These are phyloP conservation scores for Micropoecilia bifurca DNA, from an alignment of 2,797 vertebrate species.

Conservation along the genomic window DNA sequence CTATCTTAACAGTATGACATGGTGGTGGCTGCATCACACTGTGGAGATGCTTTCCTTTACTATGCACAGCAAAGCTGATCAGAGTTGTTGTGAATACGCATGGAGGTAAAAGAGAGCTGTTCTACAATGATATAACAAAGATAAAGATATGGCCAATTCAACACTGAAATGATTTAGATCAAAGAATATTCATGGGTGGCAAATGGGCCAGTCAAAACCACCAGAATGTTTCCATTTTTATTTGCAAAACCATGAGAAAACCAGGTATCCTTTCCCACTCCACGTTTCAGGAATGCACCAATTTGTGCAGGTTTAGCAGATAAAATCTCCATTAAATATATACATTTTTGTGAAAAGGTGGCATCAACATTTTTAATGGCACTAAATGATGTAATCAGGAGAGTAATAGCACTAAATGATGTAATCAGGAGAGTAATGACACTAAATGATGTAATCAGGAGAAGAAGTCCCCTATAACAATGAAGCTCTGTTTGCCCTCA, in stretches of 20 bases:
- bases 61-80: neutral
- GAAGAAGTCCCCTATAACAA: slow-evolving; percentile 51
- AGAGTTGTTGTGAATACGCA: neutral
- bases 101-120: neutral
- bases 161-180: neutral
- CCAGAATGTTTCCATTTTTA: neutral
- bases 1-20: neutral
- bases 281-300: neutral
- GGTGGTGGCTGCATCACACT: neutral
- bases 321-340: neutral
- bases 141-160: neutral
- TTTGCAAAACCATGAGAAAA: neutral
- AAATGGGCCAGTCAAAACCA: neutral
- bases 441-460: slow-evolving; percentile 32
- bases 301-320: neutral
- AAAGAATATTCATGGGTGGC: neutral
- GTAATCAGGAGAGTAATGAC: slow-evolving; percentile 42
- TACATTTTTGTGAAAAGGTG: neutral
- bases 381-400: slow-evolving; percentile 19
- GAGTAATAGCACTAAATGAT: slow-evolving; percentile 4
- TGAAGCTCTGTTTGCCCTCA: slow-evolving; percentile 49
- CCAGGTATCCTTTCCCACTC: neutral
- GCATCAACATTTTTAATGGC: neutral
- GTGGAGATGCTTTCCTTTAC: neutral
- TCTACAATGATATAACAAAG: neutral